phyloP scores from a whole-genome alignment of 2,888 invertebrate species.

The Thecocarcelia acutangulata region DNA sequence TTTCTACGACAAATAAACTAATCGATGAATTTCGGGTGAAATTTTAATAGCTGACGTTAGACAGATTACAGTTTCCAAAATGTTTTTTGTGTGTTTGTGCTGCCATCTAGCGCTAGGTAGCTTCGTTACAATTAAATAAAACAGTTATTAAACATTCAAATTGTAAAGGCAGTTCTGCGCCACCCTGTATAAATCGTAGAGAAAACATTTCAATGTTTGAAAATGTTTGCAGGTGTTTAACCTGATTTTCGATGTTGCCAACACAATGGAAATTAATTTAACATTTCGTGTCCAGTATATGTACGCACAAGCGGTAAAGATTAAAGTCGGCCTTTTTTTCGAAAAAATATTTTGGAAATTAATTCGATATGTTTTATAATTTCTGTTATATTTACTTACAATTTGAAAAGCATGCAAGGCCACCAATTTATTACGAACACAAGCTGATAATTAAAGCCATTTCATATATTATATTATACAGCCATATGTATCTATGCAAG shows the following conservation, averaged over 20 bases:
- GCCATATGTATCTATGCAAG: no score
- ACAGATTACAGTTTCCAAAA: no score
- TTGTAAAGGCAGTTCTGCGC: no score
- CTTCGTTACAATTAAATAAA: no score
- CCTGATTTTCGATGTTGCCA: conserved; percentile 59
- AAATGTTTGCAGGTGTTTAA: conserved; percentile 68
- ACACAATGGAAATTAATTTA: conserved; percentile 41
- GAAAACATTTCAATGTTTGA: conserved; percentile 2
- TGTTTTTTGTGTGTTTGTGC: no score
- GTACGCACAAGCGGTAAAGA: conserved; percentile 57
- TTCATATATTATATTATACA: conserved; percentile 36
- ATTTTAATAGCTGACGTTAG: no score
- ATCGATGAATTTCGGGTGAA: no score
- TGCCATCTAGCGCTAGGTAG: no score
- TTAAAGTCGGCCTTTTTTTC: conserved; percentile 36
- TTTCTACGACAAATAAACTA: no score
- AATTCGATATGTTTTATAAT: conserved; percentile 40
- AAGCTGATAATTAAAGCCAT: conserved; percentile 34
- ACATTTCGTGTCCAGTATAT: conserved; percentile 30
- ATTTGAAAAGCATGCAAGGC: conserved; percentile 41
- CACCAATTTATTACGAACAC: conserved; percentile 11
- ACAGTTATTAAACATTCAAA: no score
- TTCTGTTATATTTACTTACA: conserved; percentile 18
- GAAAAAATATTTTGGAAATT: conserved; percentile 54
- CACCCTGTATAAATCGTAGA: neutral